These are phyloP conservation scores for Andrena hattorfiana DNA, from an alignment of 2,888 invertebrate genomes.

Conservation along the genomic window DNA sequence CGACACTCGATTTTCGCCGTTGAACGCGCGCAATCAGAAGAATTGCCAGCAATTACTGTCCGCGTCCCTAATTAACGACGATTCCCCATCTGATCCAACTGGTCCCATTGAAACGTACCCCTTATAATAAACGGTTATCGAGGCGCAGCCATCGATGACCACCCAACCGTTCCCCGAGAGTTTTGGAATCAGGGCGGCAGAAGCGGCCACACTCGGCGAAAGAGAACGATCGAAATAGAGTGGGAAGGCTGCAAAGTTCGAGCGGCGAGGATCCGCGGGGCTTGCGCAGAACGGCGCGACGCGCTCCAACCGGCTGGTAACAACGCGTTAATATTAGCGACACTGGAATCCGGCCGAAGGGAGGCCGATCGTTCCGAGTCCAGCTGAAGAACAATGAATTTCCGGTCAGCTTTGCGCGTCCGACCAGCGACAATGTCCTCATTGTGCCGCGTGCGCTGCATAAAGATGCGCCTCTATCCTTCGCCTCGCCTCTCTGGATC, in stretches of 20 bases:
- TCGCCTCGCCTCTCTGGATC: too few species aligned
- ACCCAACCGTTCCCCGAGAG: background rate
- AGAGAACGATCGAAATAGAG: constrained; percentile 49
- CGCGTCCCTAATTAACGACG: constrained; percentile 42
- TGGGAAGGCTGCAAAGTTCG: constrained; percentile 30
- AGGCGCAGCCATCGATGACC: too few species aligned
- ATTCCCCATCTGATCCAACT: constrained; percentile 4
- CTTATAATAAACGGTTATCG: background rate
- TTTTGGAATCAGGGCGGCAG: constrained; percentile 1
- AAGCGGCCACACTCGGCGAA: too few species aligned
- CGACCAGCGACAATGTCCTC: constrained; percentile 70
- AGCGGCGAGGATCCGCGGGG: constrained; percentile 22
- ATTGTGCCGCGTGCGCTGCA: constrained; percentile 65
- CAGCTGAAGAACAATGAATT: constrained; percentile 68
- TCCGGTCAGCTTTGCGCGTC: constrained; percentile 68
- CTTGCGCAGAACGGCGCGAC: constrained; percentile 42
- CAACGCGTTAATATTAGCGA: constrained; percentile 71
- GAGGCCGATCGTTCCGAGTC: constrained; percentile 54
- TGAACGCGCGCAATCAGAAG: constrained; percentile 31
- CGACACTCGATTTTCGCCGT: constrained; percentile 33
- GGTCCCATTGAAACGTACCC: background rate
- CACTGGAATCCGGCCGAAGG: constrained; percentile 60
- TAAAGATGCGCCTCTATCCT: constrained; percentile 62
- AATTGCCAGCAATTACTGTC: constrained; percentile 46
- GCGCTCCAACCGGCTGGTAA: constrained; percentile 60